Conservation (phyloP, 2,888 invertebrate species). For the Cybosia mesomella region DNA sequence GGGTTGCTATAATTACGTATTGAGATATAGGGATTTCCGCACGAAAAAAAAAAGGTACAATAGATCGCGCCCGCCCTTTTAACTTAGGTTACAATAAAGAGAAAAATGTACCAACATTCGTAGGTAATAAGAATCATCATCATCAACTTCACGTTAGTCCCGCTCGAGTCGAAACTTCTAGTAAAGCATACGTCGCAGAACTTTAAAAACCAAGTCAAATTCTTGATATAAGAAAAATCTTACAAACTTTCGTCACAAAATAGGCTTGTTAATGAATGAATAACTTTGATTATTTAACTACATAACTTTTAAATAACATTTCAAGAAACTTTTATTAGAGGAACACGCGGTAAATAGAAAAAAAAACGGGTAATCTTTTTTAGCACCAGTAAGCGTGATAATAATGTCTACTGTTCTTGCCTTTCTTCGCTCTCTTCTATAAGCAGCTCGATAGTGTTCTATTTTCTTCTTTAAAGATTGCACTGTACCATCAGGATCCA, state of each 20-base stretch:
- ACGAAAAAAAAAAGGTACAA: too few relatives aligned
- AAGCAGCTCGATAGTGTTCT: slow-evolving; percentile 42
- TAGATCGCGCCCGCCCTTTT: too few relatives aligned
- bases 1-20: not conserved
- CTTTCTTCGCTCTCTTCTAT: slow-evolving; percentile 45
- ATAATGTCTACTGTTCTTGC: slow-evolving; percentile 25
- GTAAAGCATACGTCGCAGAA: not conserved
- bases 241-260: not conserved
- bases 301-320: not conserved
- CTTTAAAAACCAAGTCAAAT: not conserved
- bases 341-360: not conserved
- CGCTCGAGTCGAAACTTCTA: too few relatives aligned
- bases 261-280: not conserved
- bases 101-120: too few relatives aligned
- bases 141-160: too few relatives aligned
- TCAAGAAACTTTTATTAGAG: not conserved
- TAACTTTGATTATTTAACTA: not conserved
- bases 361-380: not conserved
- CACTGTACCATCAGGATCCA: slow-evolving; percentile 27
- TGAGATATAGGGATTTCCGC: too few relatives aligned
- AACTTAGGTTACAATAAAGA: too few relatives aligned
- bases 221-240: not conserved
- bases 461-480: slow-evolving; percentile 41
- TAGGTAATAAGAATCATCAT: too few relatives aligned
- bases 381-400: not conserved